Evolutionary conservation across 2,888 invertebrate genomes (phyloP).

Genomic region (Charanyca ferruginea): DNA sequence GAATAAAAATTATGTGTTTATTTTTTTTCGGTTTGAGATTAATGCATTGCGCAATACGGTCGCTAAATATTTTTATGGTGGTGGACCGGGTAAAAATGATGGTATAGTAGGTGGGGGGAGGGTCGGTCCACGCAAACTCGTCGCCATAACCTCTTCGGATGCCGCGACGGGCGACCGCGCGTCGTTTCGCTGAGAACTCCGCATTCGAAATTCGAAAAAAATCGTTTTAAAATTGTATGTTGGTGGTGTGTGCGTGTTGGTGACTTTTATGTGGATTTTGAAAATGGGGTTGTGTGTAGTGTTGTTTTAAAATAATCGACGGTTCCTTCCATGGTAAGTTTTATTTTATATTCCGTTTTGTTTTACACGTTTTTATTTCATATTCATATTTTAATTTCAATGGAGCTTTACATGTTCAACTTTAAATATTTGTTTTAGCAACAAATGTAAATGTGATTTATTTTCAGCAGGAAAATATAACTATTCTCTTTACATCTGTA

Average conservation of each 20-base stretch:
- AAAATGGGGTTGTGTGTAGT: slow-evolving; percentile 62
- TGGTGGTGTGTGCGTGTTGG: slow-evolving; percentile 65
- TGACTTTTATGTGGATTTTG: slow-evolving; percentile 63
- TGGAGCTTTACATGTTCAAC: not conserved
- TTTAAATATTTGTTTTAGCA: slow-evolving; percentile 4
- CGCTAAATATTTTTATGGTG: slow-evolving; percentile 85
- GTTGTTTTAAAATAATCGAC: slow-evolving; percentile 59
- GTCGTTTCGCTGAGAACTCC: slow-evolving; percentile 55
- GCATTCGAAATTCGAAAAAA: slow-evolving; percentile 63
- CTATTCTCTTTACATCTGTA: slow-evolving; percentile 5
- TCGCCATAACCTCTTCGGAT: slow-evolving; percentile 77
- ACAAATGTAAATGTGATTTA: not conserved
- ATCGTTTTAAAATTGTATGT: slow-evolving; percentile 56
- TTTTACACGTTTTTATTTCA: slow-evolving; percentile 26
- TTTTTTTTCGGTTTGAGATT: slow-evolving; percentile 65
- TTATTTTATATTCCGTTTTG: slow-evolving; percentile 11
- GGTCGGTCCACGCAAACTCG: slow-evolving; percentile 71
- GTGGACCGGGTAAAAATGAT: slow-evolving; percentile 76
- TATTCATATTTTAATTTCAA: slow-evolving; percentile 6
- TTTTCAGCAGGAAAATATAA: not conserved
- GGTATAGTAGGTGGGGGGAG: slow-evolving; percentile 70
- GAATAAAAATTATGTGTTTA: slow-evolving; percentile 44
- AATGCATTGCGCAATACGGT: slow-evolving; percentile 86
- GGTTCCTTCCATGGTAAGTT: slow-evolving; percentile 68
- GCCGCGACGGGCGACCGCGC: slow-evolving; percentile 72